phyloP scores from a whole-genome alignment of 53 echinoderm and acorn worm genomes.

The Mesocentrotus franciscanus region DNA sequence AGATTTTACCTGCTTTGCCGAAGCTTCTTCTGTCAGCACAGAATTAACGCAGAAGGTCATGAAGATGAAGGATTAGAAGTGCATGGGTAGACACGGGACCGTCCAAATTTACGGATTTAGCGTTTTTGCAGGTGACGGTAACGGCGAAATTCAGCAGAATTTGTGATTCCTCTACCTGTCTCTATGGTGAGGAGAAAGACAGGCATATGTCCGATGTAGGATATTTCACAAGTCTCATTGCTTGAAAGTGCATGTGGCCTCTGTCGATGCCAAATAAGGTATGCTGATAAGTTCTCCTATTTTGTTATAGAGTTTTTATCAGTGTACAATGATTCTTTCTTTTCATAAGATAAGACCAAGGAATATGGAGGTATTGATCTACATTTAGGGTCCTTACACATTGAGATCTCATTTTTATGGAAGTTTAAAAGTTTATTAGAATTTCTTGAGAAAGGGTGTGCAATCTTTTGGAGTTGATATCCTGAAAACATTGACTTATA shows the following conservation, averaged over 20 bases:
- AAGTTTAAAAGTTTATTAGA: conserved; percentile 1
- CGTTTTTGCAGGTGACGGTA: conserved; percentile 48
- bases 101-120: not conserved
- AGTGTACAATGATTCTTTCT: not conserved
- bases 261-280: conserved; percentile 19
- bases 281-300: not conserved
- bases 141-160: conserved; percentile 48
- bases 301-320: not conserved
- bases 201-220: conserved; percentile 11
- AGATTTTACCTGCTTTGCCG: conserved; percentile 16
- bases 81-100: conserved; percentile 5
- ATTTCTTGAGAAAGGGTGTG: not conserved
- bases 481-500: not conserved
- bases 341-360: not conserved
- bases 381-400: not conserved
- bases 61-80: conserved; percentile 44
- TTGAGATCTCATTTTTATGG: not conserved
- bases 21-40: conserved; percentile 41
- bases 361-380: not conserved
- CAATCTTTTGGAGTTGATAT: not conserved
- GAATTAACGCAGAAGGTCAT: conserved; percentile 50
- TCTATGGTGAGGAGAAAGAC: not conserved
- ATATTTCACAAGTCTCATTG: conserved; percentile 11
- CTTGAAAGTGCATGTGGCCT: conserved; percentile 40
- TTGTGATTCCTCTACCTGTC: conserved; percentile 46